Percentiles rank a stretch among this genome's conserved stretches.
These are phyloP conservation scores for Coptotermes formosanus DNA, from an alignment of 1,140 invertebrate genomes.

Conservation along the genomic window DNA sequence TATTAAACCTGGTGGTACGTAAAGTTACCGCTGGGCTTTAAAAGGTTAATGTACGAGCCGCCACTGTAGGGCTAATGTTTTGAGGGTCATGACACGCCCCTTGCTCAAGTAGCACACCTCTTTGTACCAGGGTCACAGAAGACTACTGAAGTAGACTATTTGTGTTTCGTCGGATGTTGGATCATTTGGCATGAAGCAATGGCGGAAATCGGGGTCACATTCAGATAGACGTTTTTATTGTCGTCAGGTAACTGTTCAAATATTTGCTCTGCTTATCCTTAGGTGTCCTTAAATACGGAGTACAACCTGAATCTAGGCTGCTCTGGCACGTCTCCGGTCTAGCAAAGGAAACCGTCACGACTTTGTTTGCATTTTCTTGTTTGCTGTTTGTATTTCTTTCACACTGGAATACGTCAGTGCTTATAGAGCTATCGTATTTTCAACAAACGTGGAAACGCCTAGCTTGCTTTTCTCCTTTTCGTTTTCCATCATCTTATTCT, in stretches of 20 bases:
- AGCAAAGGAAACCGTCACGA: neutral
- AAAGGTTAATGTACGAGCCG: neutral
- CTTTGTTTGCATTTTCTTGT: too few relatives aligned
- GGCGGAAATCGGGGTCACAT: neutral
- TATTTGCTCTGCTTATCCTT: neutral
- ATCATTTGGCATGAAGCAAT: neutral
- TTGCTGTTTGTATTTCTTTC: too few relatives aligned
- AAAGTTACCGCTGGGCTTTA: too few relatives aligned
- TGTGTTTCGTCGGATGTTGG: neutral
- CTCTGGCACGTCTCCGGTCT: neutral
- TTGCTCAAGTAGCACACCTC: neutral
- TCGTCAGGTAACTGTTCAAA: neutral
- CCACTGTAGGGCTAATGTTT: neutral
- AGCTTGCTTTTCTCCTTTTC: too few relatives aligned
- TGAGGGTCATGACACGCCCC: neutral
- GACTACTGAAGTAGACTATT: too few relatives aligned
- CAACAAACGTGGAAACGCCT: too few relatives aligned
- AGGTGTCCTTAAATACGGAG: neutral
- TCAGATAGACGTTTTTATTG: neutral
- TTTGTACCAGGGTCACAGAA: neutral
- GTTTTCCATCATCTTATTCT: too few relatives aligned
- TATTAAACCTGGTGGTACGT: too few relatives aligned
- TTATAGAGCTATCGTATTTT: too few relatives aligned
- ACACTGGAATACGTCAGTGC: too few relatives aligned
- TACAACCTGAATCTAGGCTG: neutral